Conservation (phyloP, 2,113 vertebrate genomes). For the Regulus satrapa region DNA sequence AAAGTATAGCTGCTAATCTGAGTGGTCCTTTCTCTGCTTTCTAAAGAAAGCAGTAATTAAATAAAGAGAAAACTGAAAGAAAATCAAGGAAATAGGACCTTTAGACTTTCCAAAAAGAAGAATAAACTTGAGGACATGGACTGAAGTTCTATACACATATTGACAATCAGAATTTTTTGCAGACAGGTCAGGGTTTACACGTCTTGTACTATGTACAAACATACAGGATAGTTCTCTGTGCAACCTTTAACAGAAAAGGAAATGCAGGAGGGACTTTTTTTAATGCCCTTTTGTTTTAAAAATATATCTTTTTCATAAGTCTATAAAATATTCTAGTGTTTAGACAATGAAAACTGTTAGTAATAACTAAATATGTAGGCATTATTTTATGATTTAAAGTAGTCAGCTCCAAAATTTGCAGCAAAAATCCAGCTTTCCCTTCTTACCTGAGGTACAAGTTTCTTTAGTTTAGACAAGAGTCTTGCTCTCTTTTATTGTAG, state of each 20-base stretch:
- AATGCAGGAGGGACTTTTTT: background rate
- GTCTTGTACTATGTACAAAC: background rate
- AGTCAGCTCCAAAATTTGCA: background rate
- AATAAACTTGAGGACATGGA: background rate
- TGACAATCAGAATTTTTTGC: background rate
- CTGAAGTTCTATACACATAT: background rate
- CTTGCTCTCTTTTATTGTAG: background rate
- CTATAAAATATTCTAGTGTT: background rate
- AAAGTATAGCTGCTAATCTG: background rate
- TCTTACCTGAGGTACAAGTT: background rate
- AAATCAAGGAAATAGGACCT: background rate
- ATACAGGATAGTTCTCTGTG: rapidly evolving
- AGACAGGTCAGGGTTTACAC: background rate
- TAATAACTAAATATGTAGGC: background rate
- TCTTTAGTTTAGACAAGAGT: too few relatives aligned
- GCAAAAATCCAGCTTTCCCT: background rate
- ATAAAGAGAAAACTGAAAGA: background rate
- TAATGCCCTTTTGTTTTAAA: background rate
- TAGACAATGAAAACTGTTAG: background rate
- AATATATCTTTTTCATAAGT: background rate
- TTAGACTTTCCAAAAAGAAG: background rate
- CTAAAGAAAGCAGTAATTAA: background rate
- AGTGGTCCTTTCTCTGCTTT: background rate
- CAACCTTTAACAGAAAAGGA: background rate
- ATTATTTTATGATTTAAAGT: background rate